Conservation (phyloP, 2,888 invertebrate species). For the Siphlonurus alternatus region DNA sequence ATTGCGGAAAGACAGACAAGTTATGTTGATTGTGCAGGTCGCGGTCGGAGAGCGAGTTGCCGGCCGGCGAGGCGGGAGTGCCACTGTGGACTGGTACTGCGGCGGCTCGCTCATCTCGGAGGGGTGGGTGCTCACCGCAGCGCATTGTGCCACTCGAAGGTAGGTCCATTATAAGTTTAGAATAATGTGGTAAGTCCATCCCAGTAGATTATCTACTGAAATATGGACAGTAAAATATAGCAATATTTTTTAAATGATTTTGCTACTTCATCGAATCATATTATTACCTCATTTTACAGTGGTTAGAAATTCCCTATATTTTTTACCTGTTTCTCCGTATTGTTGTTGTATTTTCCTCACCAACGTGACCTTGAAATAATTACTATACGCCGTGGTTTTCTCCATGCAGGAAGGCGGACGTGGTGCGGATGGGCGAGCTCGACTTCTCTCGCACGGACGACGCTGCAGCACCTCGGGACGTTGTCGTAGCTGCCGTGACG, state of each 20-base stretch:
- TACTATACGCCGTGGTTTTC: no score
- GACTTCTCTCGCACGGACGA: conserved; percentile 14
- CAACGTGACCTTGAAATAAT: no score
- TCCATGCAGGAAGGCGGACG: conserved; percentile 12
- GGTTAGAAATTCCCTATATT: no score
- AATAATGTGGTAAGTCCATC: not conserved
- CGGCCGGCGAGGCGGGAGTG: conserved; percentile 2
- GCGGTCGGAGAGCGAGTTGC: conserved; percentile 14
- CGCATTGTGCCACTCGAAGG: conserved; percentile 17
- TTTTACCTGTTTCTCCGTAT: no score
- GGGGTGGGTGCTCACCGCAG: conserved; percentile 16
- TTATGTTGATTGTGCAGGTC: no score
- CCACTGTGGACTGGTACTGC: conserved; percentile 16
- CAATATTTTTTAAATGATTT: no score
- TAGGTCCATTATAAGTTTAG: conserved; percentile 7
- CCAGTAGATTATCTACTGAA: not conserved
- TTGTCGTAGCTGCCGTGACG: conserved; percentile 10
- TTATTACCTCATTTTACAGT: no score
- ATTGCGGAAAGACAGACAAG: no score
- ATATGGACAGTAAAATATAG: no score
- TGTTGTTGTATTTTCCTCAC: no score
- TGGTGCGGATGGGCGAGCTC: conserved; percentile 16
- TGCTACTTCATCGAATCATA: no score
- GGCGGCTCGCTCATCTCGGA: conserved; percentile 15
- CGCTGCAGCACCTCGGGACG: conserved; percentile 13